A percentile compares a stretch with the other conserved stretches of the same genome.
Conservation (phyloP, 2,797 vertebrate genomes). For the Alfaro cultratus region DNA sequence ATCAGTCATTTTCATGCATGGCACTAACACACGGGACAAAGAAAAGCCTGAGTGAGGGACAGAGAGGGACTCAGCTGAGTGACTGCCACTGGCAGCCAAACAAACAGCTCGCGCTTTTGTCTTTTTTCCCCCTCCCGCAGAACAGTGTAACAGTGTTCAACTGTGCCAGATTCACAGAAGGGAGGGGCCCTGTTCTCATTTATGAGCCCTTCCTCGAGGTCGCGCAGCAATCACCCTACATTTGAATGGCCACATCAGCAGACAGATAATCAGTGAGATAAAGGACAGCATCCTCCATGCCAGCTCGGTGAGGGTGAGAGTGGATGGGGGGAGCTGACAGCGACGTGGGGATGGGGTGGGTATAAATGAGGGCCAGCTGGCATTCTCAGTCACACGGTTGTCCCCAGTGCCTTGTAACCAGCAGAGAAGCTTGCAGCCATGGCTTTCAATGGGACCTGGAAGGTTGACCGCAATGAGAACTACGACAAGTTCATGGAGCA, state of each 20-base stretch:
- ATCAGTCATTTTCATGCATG: slow-evolving; percentile 61
- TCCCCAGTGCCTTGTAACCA: slow-evolving; percentile 36
- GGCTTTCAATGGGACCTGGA: slow-evolving; percentile 89
- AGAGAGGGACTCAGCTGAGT: slow-evolving; percentile 59
- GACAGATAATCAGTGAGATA: slow-evolving; percentile 83
- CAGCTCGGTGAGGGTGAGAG: slow-evolving; percentile 22
- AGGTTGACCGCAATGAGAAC: slow-evolving; percentile 87
- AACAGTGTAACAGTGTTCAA: slow-evolving; percentile 70
- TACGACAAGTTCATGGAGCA: slow-evolving; percentile 93
- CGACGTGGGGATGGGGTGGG: background rate
- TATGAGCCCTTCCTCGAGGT: slow-evolving; percentile 65
- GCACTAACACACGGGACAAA: slow-evolving; percentile 60
- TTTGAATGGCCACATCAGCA: slow-evolving; percentile 87
- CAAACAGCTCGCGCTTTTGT: slow-evolving; percentile 46
- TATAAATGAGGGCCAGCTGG: slow-evolving; percentile 49
- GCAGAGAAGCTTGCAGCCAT: slow-evolving; percentile 69
- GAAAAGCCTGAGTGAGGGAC: slow-evolving; percentile 42
- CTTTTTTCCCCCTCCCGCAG: slow-evolving; percentile 19
- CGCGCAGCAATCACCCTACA: slow-evolving; percentile 56
- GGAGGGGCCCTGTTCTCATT: slow-evolving; percentile 54
- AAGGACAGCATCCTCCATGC: slow-evolving; percentile 76
- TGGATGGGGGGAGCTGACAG: background rate
- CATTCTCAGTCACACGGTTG: slow-evolving; percentile 46
- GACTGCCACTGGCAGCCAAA: slow-evolving; percentile 49
- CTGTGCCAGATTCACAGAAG: slow-evolving; percentile 38